These are phyloP conservation scores for Chrysodeixis includens DNA, from an alignment of 2,888 invertebrate genomes.

Conservation along the genomic window DNA sequence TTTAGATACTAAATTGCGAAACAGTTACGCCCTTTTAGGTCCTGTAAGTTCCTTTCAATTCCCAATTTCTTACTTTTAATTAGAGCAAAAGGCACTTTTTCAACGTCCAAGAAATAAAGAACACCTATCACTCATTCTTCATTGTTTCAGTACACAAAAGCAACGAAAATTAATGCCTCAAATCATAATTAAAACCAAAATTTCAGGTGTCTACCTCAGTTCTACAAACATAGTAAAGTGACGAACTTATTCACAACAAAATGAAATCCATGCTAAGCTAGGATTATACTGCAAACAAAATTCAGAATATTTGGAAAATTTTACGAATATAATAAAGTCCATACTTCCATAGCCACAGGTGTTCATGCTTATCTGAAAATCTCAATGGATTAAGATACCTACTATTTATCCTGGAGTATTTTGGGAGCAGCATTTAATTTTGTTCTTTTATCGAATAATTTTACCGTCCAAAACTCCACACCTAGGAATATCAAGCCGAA, in stretches of 20 bases:
- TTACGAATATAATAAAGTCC: not conserved
- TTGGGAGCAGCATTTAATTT: not conserved
- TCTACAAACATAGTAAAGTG: not conserved
- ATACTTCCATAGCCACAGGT: not conserved
- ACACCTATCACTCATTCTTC: too few species aligned
- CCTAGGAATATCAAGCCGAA: too few species aligned
- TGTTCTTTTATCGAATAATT: not conserved
- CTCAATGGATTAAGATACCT: not conserved
- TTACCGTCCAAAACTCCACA: too few species aligned
- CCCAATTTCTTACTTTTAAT: too few species aligned
- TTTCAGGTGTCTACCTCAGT: too few species aligned
- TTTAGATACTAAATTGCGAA: not conserved
- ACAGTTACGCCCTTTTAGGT: not conserved
- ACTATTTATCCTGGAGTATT: not conserved
- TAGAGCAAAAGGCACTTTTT: too few species aligned
- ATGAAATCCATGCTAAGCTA: not conserved
- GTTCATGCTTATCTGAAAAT: not conserved
- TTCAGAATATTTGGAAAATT: not conserved
- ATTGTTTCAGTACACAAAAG: too few species aligned
- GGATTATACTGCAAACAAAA: not conserved
- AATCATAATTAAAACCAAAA: too few species aligned
- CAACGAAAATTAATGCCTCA: too few species aligned
- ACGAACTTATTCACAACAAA: not conserved
- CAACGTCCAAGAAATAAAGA: too few species aligned
- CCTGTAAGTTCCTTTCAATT: too few species aligned